Evolutionary conservation across 2,113 vertebrate species (phyloP), one percentile per base, ranked within the genome.

Genomic region (Serinus canaria): DNA sequence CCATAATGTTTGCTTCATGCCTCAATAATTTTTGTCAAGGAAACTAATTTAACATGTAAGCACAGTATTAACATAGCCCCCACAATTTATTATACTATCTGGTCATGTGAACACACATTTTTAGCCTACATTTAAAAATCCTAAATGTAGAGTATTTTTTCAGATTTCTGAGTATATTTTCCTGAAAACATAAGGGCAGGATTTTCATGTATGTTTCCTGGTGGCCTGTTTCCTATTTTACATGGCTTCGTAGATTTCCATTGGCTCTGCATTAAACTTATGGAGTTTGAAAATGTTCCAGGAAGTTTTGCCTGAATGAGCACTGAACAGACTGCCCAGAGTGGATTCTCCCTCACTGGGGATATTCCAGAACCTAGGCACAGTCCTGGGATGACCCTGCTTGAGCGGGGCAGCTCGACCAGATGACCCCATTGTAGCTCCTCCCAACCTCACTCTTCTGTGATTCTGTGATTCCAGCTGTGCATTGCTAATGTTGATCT

Each of bases 121-220:
- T 74, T 73, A 69, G 37, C 8, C 19, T 43, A 35, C 37, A 18
- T 64, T 59, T 73, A 55, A 12, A 62, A 63, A 70, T 92, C 35
- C 24, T 67, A 25, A 13, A 92, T 49, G 11, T 7, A 49, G 19
- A 39, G 20, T 33, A 28, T 58, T 50, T 21, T 70, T 91, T 70
- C 39, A 27, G 6, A 24, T 75, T 82, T 94, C 33, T 12, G 4
- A 7, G 22, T 72, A 4, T 68, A 28, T 83, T 64, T 83, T 66
- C 33, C 44, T 44, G 31, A 46, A 75, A 82, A 89, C 0, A 0
- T 52, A 72, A 60, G 20, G 11, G 13, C 7, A 33, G 30, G 11
- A 17, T 89, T 82, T 91, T 72, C 43, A 63, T 23, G 30, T 63
- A 7, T 15, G 6, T 52, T 90, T 91, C 44, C 19, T 33, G 37